Base-by-base conservation (phyloP, 2,113 vertebrate genomes). In the Ictalurus furcatus region DNA sequence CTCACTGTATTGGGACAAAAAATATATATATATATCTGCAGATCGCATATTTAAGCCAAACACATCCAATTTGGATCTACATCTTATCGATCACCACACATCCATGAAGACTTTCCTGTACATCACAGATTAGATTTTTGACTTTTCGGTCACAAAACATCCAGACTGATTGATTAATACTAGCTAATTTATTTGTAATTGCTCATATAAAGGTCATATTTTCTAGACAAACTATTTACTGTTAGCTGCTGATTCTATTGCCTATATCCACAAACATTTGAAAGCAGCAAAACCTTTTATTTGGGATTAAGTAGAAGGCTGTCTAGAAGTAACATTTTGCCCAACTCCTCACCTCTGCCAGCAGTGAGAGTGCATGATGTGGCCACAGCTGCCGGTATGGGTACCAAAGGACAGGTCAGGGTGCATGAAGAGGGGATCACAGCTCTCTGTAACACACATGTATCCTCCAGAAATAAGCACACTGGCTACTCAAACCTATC, bases 361-460 rank as follows among this genome's bases (percentile, higher is more conserved):
- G 93, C 98, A 99, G 93, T 98, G 97, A 80, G 98, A 97, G 6
- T 99, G 98, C 98, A 99, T 99, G 90, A 98, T 96, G 90, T 99
- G 98, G 74, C 98, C 98, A 94, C 98, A 99, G 96, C 98, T 99
- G 86, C 98, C 97, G 0, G 97, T 99, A 93, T 99, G 97, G 6
- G 97, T 97, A 88, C 98, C 98, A 76, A 98, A 96, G 11, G 97
- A 96, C 88, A 99, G 93, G 91, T 99, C 97, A n/a, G 98, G 97
- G 88, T 97, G 97, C 97, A 97, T 98, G 94, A 99, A 98, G 76
- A 99, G 92, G 0, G 98, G 97, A 78, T 99, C 96, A 16, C 96
- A 93, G 23, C 92, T 96, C 85, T 98, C 98, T 99, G 94, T 40
- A 94, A 94, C 6, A 85, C 28, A 88, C 69, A 34, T 34, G 2